These are phyloP conservation scores for Myripristis murdjan DNA, from an alignment of 2,797 vertebrate species.

Conservation along the genomic window DNA sequence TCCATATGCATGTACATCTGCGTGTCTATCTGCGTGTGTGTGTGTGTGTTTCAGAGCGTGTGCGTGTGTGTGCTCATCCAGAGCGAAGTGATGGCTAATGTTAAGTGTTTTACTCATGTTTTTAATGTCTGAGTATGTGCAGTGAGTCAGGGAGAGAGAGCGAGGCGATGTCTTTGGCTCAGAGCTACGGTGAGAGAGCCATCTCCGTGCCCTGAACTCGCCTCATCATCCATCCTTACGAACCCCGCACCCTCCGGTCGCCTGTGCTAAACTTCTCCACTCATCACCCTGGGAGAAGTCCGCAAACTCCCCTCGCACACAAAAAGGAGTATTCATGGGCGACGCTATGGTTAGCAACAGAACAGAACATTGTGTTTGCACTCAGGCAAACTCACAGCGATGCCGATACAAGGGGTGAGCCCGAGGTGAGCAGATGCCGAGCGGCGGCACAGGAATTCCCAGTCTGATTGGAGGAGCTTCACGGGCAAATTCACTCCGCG, in stretches of 20 bases:
- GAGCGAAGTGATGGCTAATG: constrained; percentile 51
- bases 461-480: constrained; percentile 46
- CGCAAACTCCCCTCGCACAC: constrained; percentile 63
- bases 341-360: constrained; percentile 60
- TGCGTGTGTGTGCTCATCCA: constrained; percentile 33
- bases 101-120: constrained; percentile 75
- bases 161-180: constrained; percentile 64
- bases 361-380: constrained; percentile 71
- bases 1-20: constrained; percentile 34
- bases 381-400: constrained; percentile 45
- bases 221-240: constrained; percentile 76
- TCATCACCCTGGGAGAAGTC: constrained; percentile 67
- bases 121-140: constrained; percentile 77
- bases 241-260: constrained; percentile 49
- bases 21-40: constrained; percentile 25
- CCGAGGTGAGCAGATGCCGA: constrained; percentile 64
- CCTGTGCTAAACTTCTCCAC: constrained; percentile 56
- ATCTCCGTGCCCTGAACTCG: constrained; percentile 47
- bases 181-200: constrained; percentile 62
- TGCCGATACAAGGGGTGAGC: constrained; percentile 60
- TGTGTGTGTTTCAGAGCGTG: constrained; percentile 12
- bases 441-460: constrained; percentile 33
- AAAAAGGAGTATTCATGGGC: constrained; percentile 71
- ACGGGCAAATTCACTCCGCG: no score
- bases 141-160: constrained; percentile 73